Evolutionary conservation across 92 coral and sea anemone species (phyloP).

Genomic region (Muricea muricata): DNA sequence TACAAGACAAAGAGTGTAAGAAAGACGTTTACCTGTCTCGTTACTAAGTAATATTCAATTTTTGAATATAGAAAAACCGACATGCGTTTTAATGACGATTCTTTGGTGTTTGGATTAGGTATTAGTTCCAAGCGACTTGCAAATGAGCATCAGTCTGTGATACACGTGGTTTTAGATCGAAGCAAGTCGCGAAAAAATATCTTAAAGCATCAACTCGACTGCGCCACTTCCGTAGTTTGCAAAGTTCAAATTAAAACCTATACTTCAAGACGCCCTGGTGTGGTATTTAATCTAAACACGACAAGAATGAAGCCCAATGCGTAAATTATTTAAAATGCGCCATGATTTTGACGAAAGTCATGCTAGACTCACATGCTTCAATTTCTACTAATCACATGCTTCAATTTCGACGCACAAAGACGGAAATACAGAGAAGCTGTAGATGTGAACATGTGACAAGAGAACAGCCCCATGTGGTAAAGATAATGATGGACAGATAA

Average conservation of each 20-base stretch:
- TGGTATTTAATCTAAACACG: conserved; percentile 9
- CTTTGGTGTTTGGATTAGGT: neutral
- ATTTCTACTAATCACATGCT: neutral
- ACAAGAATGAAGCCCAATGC: conserved; percentile 8
- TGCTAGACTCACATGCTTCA: no score
- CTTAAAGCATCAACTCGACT: neutral
- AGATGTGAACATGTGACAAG: conserved; percentile 1
- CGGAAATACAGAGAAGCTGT: no score
- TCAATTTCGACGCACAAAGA: neutral
- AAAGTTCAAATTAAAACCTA: neutral
- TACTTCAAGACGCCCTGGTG: conserved; percentile 13
- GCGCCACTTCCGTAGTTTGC: neutral
- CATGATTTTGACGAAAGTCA: no score
- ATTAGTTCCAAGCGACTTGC: neutral
- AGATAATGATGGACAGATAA: no score
- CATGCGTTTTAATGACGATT: neutral
- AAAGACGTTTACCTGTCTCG: neutral
- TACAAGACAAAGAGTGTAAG: neutral
- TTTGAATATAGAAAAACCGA: neutral
- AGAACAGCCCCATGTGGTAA: neutral
- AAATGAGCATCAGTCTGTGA: neutral
- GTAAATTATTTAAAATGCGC: no score
- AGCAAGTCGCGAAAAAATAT: neutral
- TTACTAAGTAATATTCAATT: neutral
- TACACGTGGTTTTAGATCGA: neutral